Percentiles rank a stretch among this genome's conserved stretches.
phyloP scores from a whole-genome alignment of 2,797 vertebrate genomes.

The Alcedo atthis region DNA sequence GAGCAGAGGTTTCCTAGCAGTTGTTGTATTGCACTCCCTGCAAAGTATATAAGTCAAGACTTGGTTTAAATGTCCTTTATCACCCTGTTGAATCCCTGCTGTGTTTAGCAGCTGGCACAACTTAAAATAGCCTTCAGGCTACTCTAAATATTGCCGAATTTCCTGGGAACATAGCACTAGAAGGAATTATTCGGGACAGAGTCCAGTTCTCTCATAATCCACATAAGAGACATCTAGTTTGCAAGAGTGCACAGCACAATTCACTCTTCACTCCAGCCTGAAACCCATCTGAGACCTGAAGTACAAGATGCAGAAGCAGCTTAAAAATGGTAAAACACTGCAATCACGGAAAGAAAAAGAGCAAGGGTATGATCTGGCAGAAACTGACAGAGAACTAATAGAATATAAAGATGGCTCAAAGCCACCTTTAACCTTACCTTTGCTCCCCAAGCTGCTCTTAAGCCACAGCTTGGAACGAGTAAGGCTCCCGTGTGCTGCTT shows the following conservation, averaged over 20 bases:
- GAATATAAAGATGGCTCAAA: background rate
- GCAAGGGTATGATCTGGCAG: background rate
- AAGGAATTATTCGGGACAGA: background rate
- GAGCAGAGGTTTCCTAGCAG: background rate
- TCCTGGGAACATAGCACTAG: background rate
- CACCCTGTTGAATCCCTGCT: constrained; percentile 34
- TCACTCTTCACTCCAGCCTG: background rate
- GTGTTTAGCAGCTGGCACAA: constrained; percentile 59
- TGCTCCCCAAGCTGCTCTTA: background rate
- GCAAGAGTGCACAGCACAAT: background rate
- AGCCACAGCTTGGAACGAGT: background rate
- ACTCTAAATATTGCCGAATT: constrained; percentile 30
- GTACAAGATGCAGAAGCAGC: background rate
- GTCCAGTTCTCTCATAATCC: background rate
- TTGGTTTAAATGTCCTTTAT: constrained; percentile 58
- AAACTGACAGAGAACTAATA: background rate
- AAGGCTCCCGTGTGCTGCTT: background rate
- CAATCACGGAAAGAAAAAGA: background rate
- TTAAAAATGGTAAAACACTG: constrained; percentile 18
- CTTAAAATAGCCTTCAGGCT: constrained; percentile 56
- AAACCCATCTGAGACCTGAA: background rate
- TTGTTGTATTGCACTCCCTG: constrained; percentile 14
- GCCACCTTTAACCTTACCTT: background rate
- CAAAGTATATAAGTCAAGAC: background rate
- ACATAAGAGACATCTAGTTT: background rate